A percentile compares a stretch with the other conserved stretches of the same genome.
phyloP scores from a whole-genome alignment of 2,797 vertebrate species.

The Chelonia mydas region DNA sequence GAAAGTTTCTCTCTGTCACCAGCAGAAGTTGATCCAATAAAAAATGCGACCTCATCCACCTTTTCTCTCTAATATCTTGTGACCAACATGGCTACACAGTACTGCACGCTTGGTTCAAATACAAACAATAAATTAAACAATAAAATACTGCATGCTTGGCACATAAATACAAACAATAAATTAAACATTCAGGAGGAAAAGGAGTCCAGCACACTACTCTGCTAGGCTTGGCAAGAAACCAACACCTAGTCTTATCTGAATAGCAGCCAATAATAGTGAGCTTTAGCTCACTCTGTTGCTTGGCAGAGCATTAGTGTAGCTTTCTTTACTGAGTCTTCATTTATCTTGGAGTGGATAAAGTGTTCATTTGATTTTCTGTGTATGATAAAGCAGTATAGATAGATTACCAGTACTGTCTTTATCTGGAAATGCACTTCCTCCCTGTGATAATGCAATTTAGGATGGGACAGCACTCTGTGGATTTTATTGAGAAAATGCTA shows the following conservation, averaged over 20 bases:
- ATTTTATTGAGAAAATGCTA: constrained; percentile 29
- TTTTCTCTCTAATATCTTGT: not conserved
- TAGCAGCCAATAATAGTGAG: not conserved
- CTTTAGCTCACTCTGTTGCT: not conserved
- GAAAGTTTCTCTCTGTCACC: not conserved
- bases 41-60: not conserved
- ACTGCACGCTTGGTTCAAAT: not conserved
- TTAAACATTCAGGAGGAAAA: not conserved
- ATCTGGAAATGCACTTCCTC: not conserved
- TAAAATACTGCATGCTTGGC: not conserved
- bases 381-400: constrained; percentile 1
- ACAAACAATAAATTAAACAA: not conserved
- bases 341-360: not conserved
- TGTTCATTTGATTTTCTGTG: constrained; percentile 12
- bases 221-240: not conserved
- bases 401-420: not conserved
- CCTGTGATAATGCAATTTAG: not conserved
- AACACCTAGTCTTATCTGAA: not conserved
- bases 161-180: not conserved
- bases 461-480: not conserved
- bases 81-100: not conserved
- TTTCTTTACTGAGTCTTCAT: not conserved
- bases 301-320: not conserved
- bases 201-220: not conserved
- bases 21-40: not conserved